A percentile compares a stretch with the other conserved stretches of the same genome.
Conservation (phyloP, 2,888 invertebrate species). For the Phengaris alcon region DNA sequence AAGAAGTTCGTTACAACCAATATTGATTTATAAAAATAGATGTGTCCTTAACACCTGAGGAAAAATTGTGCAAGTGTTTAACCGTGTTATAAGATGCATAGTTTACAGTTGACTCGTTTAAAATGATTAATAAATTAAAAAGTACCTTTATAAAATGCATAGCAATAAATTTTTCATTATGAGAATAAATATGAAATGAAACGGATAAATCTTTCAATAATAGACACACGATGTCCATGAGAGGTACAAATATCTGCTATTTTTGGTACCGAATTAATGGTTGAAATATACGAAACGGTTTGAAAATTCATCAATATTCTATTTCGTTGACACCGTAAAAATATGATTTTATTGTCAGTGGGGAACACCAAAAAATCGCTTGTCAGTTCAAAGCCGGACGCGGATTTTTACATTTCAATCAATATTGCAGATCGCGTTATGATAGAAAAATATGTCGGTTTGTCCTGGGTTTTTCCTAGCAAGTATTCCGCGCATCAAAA, state of each 20-base stretch:
- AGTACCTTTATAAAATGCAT: no score
- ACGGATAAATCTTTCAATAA: neutral
- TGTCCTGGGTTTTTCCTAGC: neutral
- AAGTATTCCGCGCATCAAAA: no score
- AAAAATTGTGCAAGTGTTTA: neutral
- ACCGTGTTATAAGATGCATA: neutral
- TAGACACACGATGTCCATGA: neutral
- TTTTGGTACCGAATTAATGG: neutral
- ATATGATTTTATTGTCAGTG: constrained; percentile 25
- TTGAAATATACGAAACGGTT: constrained; percentile 9
- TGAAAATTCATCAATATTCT: constrained; percentile 29
- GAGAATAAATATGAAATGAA: no score
- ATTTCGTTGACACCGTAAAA: constrained; percentile 8
- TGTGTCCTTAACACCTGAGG: neutral
- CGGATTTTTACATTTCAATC: constrained; percentile 60
- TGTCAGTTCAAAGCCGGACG: constrained; percentile 22
- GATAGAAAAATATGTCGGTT: constrained; percentile 47
- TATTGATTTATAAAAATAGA: neutral
- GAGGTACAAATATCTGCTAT: neutral
- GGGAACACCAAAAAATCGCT: constrained; percentile 24
- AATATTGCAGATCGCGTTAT: constrained; percentile 65
- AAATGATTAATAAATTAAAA: no score
- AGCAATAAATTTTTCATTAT: no score
- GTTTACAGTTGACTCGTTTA: no score
- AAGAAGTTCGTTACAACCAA: constrained; percentile 12